Evolutionary conservation across 2,888 invertebrate species (phyloP).

Genomic region (Pycnomerus fuliginosus): DNA sequence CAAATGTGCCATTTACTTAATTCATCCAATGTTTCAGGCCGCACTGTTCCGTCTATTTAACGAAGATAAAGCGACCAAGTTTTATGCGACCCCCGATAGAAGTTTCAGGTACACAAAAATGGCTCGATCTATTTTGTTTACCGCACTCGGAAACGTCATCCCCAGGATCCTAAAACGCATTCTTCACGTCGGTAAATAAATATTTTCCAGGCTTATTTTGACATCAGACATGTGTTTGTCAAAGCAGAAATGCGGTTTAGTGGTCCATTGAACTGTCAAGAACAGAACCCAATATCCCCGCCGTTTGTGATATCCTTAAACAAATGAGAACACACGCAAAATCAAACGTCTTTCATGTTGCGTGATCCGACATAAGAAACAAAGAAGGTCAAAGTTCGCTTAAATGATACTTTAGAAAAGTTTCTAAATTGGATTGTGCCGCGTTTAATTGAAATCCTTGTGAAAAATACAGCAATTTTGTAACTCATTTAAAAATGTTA

Average conservation of each 20-base stretch:
- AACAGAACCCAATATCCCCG: slow-evolving; percentile 15
- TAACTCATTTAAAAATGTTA: no score
- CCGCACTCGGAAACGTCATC: slow-evolving; percentile 19
- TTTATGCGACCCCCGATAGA: slow-evolving; percentile 9
- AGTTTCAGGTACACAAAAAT: background rate
- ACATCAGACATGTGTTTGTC: slow-evolving; percentile 9
- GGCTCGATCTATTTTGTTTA: slow-evolving; percentile 22
- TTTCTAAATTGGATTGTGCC: slow-evolving; percentile 20
- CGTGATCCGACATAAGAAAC: slow-evolving; percentile 10
- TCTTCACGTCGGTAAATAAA: slow-evolving; percentile 9
- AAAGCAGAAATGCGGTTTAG: slow-evolving; percentile 11
- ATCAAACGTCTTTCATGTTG: slow-evolving; percentile 16
- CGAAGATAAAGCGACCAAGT: slow-evolving; percentile 34
- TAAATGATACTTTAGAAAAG: slow-evolving; percentile 21
- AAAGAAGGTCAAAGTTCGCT: slow-evolving; percentile 14
- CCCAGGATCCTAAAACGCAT: slow-evolving; percentile 9
- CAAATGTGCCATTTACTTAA: slow-evolving; percentile 40
- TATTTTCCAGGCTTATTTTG: slow-evolving; percentile 6
- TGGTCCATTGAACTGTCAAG: slow-evolving; percentile 22
- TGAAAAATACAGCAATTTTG: no score
- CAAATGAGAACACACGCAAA: slow-evolving; percentile 15
- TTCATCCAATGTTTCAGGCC: slow-evolving; percentile 35
- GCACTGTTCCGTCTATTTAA: slow-evolving; percentile 35
- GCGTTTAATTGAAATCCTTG: slow-evolving; percentile 23
- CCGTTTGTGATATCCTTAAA: slow-evolving; percentile 7